Percentiles rank a stretch among this genome's conserved stretches.
Conservation (phyloP, 2,888 invertebrate genomes). For the Drosophila koepferae region DNA sequence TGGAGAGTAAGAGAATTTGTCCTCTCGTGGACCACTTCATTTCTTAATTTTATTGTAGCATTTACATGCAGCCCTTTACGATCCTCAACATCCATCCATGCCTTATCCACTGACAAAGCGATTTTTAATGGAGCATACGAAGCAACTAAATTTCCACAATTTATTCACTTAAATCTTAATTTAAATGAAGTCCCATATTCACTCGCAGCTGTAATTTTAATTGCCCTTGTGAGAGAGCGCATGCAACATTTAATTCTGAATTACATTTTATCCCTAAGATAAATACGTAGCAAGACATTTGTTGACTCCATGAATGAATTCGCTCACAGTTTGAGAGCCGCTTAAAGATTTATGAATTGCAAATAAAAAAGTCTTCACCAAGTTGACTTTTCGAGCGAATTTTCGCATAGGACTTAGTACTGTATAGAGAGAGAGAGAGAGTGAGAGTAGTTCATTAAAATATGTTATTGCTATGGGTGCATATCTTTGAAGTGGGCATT, state of each 20-base stretch:
- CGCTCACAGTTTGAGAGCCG: neutral
- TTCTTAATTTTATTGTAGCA: slow-evolving; percentile 59
- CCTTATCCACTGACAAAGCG: slow-evolving; percentile 37
- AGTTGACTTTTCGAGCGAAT: neutral
- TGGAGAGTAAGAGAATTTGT: neutral
- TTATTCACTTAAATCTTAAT: slow-evolving; percentile 38
- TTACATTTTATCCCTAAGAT: slow-evolving; percentile 6
- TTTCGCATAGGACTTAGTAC: neutral
- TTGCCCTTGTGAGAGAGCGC: slow-evolving; percentile 1
- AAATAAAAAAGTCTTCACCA: neutral
- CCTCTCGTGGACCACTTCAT: slow-evolving; percentile 43
- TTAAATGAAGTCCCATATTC: slow-evolving; percentile 17
- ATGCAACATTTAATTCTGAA: slow-evolving; percentile 5
- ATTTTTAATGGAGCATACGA: slow-evolving; percentile 36
- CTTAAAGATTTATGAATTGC: slow-evolving; percentile 1
- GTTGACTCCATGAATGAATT: neutral
- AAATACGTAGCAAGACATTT: neutral
- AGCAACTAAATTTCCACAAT: slow-evolving; percentile 12
- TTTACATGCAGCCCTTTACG: slow-evolving; percentile 44
- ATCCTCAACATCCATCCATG: slow-evolving; percentile 14
- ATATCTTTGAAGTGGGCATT: neutral
- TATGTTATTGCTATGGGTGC: neutral
- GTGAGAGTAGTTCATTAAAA: neutral
- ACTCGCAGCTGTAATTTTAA: neutral
- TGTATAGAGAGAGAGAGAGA: no score